These are phyloP conservation scores for Cephalopterus ornatus DNA, from an alignment of 2,113 vertebrate species.

Conservation along the genomic window DNA sequence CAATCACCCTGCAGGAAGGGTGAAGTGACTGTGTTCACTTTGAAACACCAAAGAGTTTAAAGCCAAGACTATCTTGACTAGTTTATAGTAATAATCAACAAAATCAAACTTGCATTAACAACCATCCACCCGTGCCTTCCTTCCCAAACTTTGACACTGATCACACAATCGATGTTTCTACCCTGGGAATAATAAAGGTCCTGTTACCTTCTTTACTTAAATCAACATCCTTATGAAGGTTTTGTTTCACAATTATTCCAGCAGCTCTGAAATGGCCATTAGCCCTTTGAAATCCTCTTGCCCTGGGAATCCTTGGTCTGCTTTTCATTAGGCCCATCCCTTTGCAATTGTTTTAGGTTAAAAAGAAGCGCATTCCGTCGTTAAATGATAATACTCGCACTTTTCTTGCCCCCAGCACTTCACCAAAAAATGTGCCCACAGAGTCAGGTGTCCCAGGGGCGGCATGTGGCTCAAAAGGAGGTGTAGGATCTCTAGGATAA, in stretches of 20 bases:
- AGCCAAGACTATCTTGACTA: neutral
- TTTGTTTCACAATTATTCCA: constrained; percentile 23
- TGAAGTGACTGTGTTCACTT: neutral
- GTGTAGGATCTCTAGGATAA: neutral
- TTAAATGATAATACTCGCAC: neutral
- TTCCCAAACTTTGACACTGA: neutral
- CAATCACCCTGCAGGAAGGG: neutral
- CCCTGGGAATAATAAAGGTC: neutral
- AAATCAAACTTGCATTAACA: neutral
- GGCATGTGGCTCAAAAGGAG: neutral
- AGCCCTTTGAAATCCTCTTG: constrained; percentile 62
- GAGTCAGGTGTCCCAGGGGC: neutral
- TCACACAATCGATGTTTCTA: neutral
- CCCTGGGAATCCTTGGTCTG: constrained; percentile 60
- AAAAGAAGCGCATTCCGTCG: constrained; percentile 38
- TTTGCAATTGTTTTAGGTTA: constrained; percentile 33
- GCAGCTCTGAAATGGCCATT: constrained; percentile 26
- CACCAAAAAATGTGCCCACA: neutral
- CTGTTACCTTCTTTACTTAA: neutral
- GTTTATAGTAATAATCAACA: neutral
- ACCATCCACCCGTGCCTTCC: neutral
- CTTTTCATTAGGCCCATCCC: constrained; percentile 52
- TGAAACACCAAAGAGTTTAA: neutral
- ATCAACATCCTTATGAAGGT: neutral
- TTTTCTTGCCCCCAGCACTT: neutral